Conservation (phyloP, 2,113 vertebrate genomes). For the Romanogobio albipinnatus region DNA sequence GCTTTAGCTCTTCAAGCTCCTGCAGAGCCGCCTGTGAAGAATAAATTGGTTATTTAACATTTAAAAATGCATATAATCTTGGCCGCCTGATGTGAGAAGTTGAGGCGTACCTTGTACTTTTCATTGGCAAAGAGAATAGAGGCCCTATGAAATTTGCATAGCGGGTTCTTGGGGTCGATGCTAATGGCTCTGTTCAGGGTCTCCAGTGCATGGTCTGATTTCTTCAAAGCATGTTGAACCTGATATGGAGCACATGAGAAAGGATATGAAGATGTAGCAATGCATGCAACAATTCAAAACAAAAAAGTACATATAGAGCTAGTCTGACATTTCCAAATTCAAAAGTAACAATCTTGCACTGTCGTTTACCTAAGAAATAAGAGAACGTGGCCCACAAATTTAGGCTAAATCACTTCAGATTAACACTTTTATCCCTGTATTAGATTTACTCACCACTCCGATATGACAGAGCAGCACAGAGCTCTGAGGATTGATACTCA, state of each 20-base stretch:
- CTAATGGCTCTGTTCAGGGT: constrained; percentile 95
- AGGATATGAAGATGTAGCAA: neutral
- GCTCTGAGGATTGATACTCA: constrained; percentile 98
- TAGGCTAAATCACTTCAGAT: neutral
- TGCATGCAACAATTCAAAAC: neutral
- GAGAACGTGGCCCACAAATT: neutral
- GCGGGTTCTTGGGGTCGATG: constrained; percentile 96
- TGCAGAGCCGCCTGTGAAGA: constrained; percentile 89
- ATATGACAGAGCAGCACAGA: constrained; percentile 98
- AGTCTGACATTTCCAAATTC: neutral
- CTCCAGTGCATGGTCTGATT: constrained; percentile 95
- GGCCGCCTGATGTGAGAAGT: no score
- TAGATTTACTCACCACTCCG: constrained; percentile 87
- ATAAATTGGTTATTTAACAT: neutral
- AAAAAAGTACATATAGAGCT: neutral
- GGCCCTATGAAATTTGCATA: constrained; percentile 99
- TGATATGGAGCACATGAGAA: constrained; percentile 54
- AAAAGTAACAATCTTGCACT: neutral
- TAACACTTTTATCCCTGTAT: neutral
- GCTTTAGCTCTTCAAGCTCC: constrained; percentile 98
- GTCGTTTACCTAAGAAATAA: neutral
- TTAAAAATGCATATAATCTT: neutral
- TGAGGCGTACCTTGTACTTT: constrained; percentile 91
- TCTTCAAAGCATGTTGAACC: constrained; percentile 97
- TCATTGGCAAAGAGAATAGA: constrained; percentile 98